Conservation (phyloP, 2,113 vertebrate genomes). For the Spea multiplicata region DNA sequence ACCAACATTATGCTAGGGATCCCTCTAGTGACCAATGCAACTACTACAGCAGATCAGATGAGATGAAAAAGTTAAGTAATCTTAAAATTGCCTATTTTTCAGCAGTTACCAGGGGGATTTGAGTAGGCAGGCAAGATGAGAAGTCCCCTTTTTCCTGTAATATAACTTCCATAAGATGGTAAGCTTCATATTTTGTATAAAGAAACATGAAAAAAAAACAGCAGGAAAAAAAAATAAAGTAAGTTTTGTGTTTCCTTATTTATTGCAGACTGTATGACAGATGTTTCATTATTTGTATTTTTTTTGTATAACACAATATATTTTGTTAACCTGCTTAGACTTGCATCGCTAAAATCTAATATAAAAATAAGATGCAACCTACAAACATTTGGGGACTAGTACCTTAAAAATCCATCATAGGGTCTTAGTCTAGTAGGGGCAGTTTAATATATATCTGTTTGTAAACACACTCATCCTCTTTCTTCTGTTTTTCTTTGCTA, state of each 20-base stretch:
- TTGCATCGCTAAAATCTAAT: too few relatives aligned
- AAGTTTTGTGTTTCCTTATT: slow-evolving; percentile 81
- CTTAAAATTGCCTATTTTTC: neutral
- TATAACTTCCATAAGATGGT: slow-evolving; percentile 71
- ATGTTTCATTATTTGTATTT: neutral
- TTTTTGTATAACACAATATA: too few relatives aligned
- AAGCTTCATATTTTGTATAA: slow-evolving; percentile 83
- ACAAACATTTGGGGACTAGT: too few relatives aligned
- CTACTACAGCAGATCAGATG: too few relatives aligned
- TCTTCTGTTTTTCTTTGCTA: too few relatives aligned
- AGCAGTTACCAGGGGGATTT: slow-evolving; percentile 10
- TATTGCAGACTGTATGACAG: slow-evolving; percentile 66
- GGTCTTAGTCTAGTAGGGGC: too few relatives aligned
- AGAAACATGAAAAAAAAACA: slow-evolving; percentile 54
- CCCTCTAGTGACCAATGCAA: slow-evolving; percentile 33
- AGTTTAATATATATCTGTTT: too few relatives aligned
- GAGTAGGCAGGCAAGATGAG: slow-evolving; percentile 24
- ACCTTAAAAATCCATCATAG: too few relatives aligned
- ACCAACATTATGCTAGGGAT: slow-evolving; percentile 27
- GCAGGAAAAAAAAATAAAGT: slow-evolving; percentile 71
- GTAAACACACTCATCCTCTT: too few relatives aligned
- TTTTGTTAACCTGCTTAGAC: too few relatives aligned
- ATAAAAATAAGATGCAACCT: too few relatives aligned
- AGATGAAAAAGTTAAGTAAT: too few relatives aligned
- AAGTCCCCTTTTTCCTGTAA: slow-evolving; percentile 59